phyloP scores from a whole-genome alignment of 2,888 invertebrate genomes.

The Boloria selene region DNA sequence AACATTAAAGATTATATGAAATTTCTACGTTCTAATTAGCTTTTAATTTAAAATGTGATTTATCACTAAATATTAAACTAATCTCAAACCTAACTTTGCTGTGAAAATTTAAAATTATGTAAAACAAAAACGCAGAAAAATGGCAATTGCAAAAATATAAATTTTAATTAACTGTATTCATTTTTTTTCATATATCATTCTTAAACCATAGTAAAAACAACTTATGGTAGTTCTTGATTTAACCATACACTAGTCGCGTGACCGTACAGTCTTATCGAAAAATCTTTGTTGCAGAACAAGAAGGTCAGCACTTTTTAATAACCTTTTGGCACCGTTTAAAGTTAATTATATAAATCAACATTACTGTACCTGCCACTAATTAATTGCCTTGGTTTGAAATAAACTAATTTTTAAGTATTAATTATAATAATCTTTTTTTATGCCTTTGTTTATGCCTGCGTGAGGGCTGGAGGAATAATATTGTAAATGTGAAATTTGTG shows the following conservation, averaged over 20 bases:
- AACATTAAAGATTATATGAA: too few species aligned
- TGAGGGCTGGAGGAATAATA: too few species aligned
- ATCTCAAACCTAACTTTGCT: too few species aligned
- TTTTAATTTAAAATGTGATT: too few species aligned
- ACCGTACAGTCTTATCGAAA: slow-evolving; percentile 20
- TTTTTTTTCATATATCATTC: too few species aligned
- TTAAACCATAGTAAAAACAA: background rate
- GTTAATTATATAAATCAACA: slow-evolving; percentile 26
- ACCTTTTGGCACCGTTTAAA: slow-evolving; percentile 32
- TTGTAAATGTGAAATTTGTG: too few species aligned
- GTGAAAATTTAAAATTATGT: too few species aligned
- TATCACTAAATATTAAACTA: too few species aligned
- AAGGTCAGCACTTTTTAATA: slow-evolving; percentile 38
- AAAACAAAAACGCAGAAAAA: too few species aligned
- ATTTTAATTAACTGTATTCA: too few species aligned
- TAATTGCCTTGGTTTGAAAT: slow-evolving; percentile 11
- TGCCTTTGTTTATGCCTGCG: background rate
- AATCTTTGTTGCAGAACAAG: slow-evolving; percentile 27
- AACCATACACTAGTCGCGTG: slow-evolving; percentile 24
- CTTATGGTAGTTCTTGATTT: background rate
- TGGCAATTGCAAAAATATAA: too few species aligned
- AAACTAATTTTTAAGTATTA: background rate
- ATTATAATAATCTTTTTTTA: background rate
- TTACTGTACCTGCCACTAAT: slow-evolving; percentile 15
- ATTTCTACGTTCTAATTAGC: too few species aligned